Evolutionary conservation across 1,140 invertebrate genomes (phyloP), one percentile per base, ranked within the genome.

Genomic region (Sminthurinus signatus): DNA sequence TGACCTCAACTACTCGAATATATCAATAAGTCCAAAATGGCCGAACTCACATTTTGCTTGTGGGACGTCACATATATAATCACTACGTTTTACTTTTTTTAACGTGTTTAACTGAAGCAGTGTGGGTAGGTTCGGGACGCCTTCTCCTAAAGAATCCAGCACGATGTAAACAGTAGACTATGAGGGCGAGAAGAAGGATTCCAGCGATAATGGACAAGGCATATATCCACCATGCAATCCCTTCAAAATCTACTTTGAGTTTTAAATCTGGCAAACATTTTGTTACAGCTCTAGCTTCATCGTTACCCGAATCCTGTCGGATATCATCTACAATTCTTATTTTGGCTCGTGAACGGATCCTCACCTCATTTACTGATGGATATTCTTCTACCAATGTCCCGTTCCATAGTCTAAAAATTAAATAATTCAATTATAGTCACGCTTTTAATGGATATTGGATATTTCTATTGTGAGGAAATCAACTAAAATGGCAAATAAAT

Each of bases 381-480:
- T 92, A 93, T 75, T 94, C 88, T 74, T 90, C 86, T 1, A 91
- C 85, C 15, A 96, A 78, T 0, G 92, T 95, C 1, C 87, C 85
- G 80, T 94, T 95, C 92, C 92, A 96, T 8, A 96, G 79, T 54
- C 89, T 82, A 48, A 58, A 54, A 23, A 21, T 36, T n/a, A 31
- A 56, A n/a, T n/a, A n/a, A n/a, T n/a, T n/a, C n/a, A n/a, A n/a
- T n/a, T n/a, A n/a, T n/a, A n/a, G n/a, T n/a, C n/a, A n/a, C n/a
- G n/a, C n/a, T n/a, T n/a, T n/a, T n/a, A n/a, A n/a, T n/a, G n/a
- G n/a, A n/a, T n/a, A n/a, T n/a, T n/a, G n/a, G n/a, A n/a, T n/a
- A n/a, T n/a, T n/a, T n/a, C n/a, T n/a, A n/a, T n/a, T n/a, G n/a
- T n/a, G n/a, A n/a, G n/a, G n/a, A n/a, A n/a, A n/a, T n/a, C n/a